A percentile compares a stretch with the other conserved stretches of the same genome.
phyloP scores from a whole-genome alignment of 2,888 invertebrate species.

The Spodoptera picta region DNA sequence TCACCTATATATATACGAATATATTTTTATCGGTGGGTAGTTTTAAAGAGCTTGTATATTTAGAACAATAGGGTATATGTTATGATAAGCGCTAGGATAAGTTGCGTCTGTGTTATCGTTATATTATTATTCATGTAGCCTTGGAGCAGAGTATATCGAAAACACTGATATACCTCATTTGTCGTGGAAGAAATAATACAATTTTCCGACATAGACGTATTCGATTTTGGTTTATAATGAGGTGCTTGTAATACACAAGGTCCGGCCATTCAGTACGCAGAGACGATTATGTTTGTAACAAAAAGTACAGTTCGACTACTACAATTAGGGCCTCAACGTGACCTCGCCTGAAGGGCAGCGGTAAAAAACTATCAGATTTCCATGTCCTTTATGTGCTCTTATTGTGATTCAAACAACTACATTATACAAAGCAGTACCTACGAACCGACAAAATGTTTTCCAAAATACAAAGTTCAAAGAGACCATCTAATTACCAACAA shows the following conservation, averaged over 20 bases:
- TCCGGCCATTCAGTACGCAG: too few species aligned
- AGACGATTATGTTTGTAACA: conserved; percentile 1
- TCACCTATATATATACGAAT: conserved; percentile 9
- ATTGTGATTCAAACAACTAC: too few species aligned
- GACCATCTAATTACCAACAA: conserved; percentile 1
- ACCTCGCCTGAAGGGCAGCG: conserved; percentile 39
- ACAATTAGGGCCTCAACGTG: conserved; percentile 22
- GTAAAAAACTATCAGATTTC: conserved; percentile 24
- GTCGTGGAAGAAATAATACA: too few species aligned
- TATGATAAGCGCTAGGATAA: conserved; percentile 1
- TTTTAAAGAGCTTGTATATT: conserved; percentile 4
- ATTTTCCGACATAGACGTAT: too few species aligned
- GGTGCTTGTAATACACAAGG: too few species aligned
- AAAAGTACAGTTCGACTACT: conserved; percentile 14
- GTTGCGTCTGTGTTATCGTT: too few species aligned
- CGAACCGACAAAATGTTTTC: too few species aligned
- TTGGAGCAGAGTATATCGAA: too few species aligned
- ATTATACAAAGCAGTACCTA: too few species aligned
- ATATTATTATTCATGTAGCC: too few species aligned
- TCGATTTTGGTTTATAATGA: too few species aligned
- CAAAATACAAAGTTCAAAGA: conserved; percentile 4
- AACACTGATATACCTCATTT: too few species aligned
- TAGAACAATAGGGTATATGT: conserved; percentile 1
- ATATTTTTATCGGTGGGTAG: conserved; percentile 5
- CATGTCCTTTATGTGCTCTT: conserved; percentile 3